Evolutionary conservation across 2,888 invertebrate genomes (phyloP).

Genomic region (Dilophus febrilis): DNA sequence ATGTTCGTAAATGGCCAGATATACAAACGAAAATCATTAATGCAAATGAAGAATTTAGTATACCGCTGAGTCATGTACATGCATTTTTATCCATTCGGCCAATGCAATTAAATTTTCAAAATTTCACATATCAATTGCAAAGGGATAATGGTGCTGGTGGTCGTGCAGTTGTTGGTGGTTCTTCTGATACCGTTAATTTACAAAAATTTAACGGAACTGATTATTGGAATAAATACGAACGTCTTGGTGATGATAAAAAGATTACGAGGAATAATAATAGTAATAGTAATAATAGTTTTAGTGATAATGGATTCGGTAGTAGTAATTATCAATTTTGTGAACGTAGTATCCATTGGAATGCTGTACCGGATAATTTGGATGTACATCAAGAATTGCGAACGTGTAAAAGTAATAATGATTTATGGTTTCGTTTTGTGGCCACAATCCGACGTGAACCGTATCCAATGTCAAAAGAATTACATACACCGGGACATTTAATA

Average conservation of each 20-base stretch:
- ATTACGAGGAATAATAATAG: constrained; percentile 40
- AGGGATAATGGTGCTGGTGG: no score
- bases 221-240: constrained; percentile 42
- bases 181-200: neutral
- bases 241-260: constrained; percentile 28
- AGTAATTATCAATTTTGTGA: constrained; percentile 23
- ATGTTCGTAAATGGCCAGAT: constrained; percentile 16
- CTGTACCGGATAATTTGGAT: constrained; percentile 15
- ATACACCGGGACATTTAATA: constrained; percentile 70
- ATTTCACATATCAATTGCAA: neutral
- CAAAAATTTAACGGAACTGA: constrained; percentile 35
- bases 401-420: constrained; percentile 21
- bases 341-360: constrained; percentile 22
- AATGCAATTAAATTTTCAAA: neutral
- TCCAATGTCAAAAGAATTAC: constrained; percentile 38
- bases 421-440: constrained; percentile 20
- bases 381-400: constrained; percentile 17
- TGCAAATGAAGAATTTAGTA: constrained; percentile 44
- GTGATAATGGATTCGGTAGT: constrained; percentile 3
- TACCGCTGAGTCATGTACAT: constrained; percentile 60
- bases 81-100: constrained; percentile 63
- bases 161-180: constrained; percentile 24
- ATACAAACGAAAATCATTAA: constrained; percentile 29
- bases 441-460: constrained; percentile 58
- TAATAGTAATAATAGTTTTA: constrained; percentile 38